Evolutionary conservation across 2,797 vertebrate genomes (phyloP).

Genomic region (Pantherophis alleghaniensis): DNA sequence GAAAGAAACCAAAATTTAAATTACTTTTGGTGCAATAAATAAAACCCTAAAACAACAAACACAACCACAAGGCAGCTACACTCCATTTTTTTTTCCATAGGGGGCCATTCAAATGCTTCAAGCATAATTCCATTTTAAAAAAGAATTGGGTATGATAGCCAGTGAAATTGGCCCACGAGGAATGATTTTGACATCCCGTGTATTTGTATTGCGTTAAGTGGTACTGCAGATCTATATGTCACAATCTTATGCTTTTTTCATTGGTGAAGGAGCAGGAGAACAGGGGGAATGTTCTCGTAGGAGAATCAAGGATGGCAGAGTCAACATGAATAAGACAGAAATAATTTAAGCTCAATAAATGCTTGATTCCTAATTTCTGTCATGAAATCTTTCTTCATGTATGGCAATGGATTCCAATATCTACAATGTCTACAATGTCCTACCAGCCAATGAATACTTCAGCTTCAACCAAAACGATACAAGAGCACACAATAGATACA

Average conservation of each 20-base stretch:
- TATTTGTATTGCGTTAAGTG: not conserved
- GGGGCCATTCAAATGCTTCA: not conserved
- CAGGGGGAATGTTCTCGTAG: not conserved
- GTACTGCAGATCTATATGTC: not conserved
- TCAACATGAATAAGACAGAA: not conserved
- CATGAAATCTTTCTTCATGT: not conserved
- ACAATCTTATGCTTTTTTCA: not conserved
- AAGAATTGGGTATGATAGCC: not conserved
- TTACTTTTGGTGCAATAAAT: slow-evolving; percentile 2
- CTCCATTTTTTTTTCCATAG: not conserved
- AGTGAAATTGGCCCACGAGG: not conserved
- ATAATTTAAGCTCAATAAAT: not conserved
- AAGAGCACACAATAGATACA: too few relatives aligned
- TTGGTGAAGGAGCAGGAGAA: not conserved
- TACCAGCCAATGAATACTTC: too few relatives aligned
- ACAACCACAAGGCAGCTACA: not conserved
- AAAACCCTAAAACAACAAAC: not conserved
- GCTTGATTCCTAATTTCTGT: not conserved
- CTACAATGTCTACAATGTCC: too few relatives aligned
- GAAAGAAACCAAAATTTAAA: not conserved
- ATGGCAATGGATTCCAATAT: not conserved
- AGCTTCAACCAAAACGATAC: too few relatives aligned
- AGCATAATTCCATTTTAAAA: not conserved
- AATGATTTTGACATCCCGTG: not conserved
- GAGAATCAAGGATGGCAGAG: not conserved